phyloP scores from a whole-genome alignment of 2,888 invertebrate species.

The Ametastegia equiseti region DNA sequence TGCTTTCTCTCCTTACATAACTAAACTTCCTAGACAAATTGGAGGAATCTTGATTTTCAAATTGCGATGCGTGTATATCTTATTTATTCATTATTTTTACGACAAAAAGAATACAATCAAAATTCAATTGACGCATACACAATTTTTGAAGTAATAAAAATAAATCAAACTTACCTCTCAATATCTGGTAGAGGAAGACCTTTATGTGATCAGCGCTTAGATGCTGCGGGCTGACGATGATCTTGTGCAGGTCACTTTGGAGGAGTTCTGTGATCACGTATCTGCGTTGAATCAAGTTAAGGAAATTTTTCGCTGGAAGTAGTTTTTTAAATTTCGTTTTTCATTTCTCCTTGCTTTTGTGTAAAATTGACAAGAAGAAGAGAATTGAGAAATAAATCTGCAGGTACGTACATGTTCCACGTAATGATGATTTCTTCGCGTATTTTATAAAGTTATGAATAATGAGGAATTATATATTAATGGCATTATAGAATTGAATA shows the following conservation, averaged over 20 bases:
- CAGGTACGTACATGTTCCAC: no score
- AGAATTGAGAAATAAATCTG: no score
- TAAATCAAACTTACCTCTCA: slow-evolving; percentile 87
- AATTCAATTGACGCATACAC: neutral
- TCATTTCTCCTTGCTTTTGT: no score
- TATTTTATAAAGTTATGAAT: no score
- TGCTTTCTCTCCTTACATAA: neutral
- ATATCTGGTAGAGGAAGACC: slow-evolving; percentile 99
- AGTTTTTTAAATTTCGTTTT: neutral
- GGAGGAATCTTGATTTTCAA: neutral
- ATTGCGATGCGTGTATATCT: no score
- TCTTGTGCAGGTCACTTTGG: slow-evolving; percentile 99
- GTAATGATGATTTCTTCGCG: no score
- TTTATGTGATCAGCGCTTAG: slow-evolving; percentile 99
- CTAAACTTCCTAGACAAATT: neutral
- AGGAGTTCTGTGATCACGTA: slow-evolving; percentile 99
- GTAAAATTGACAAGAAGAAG: no score
- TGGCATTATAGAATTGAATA: no score
- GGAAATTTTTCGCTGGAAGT: slow-evolving; percentile 61
- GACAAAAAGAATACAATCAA: neutral
- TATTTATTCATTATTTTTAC: no score
- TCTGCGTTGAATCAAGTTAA: slow-evolving; percentile 79
- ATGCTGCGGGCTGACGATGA: slow-evolving; percentile 99
- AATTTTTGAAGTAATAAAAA: neutral
- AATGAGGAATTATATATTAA: no score